phyloP scores from a whole-genome alignment of 2,797 vertebrate species.

The Dallia pectoralis region DNA sequence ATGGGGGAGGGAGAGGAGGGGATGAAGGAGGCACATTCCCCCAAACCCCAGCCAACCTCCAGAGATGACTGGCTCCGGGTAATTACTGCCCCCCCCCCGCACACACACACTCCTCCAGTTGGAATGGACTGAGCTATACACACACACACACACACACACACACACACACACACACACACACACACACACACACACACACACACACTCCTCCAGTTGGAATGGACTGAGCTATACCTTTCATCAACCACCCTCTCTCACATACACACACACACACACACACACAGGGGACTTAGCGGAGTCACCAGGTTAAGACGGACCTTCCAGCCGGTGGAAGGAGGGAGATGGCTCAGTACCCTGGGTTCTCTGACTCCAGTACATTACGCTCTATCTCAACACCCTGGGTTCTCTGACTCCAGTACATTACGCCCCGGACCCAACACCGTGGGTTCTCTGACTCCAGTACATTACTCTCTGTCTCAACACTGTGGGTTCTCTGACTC shows the following conservation, averaged over 20 bases:
- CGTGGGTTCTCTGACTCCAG: no score
- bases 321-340: conserved; percentile 37
- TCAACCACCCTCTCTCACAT: no score
- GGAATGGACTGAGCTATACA: conserved; percentile 3
- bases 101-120: conserved; percentile 12
- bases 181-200: no score
- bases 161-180: background rate
- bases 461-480: conserved; percentile 56
- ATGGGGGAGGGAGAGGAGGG: background rate
- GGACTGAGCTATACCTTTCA: no score
- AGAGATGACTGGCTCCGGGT: conserved; percentile 46
- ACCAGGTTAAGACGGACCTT: conserved; percentile 25
- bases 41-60: conserved; percentile 42
- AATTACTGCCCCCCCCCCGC: conserved; percentile 47
- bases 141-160: conserved; percentile 5
- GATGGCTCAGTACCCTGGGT: no score
- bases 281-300: conserved; percentile 24
- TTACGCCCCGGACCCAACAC: conserved; percentile 57
- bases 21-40: conserved; percentile 32
- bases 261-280: no score
- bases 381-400: no score
- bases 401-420: no score
- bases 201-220: no score
- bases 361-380: no score
- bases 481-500: conserved; percentile 28